Evolutionary conservation across 2,113 vertebrate species (phyloP).

Genomic region (Myiagra hebetior): DNA sequence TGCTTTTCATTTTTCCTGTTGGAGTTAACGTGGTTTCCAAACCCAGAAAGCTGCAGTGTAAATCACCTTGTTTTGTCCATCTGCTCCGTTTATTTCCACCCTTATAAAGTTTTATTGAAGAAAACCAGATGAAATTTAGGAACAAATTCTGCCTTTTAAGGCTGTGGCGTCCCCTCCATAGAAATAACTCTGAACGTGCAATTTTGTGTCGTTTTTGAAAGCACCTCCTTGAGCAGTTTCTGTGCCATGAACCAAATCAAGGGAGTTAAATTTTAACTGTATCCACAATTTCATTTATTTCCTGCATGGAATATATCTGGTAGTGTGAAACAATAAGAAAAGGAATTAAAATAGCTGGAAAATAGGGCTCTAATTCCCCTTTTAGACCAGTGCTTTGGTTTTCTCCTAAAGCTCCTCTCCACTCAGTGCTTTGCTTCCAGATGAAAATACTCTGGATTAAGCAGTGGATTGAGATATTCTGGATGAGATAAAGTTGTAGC

Average conservation of each 20-base stretch:
- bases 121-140: background rate
- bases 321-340: background rate
- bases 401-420: background rate
- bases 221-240: background rate
- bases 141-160: background rate
- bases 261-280: background rate
- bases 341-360: background rate
- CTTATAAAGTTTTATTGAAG: background rate
- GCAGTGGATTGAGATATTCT: background rate
- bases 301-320: background rate
- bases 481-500: background rate
- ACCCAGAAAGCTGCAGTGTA: background rate
- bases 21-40: background rate
- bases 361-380: background rate
- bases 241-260: background rate
- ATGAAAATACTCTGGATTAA: background rate
- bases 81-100: background rate
- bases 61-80: background rate
- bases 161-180: rapidly evolving
- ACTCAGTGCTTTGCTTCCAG: background rate
- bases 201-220: background rate
- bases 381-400: rapidly evolving
- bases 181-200: rapidly evolving
- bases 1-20: background rate
- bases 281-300: background rate